phyloP scores from a whole-genome alignment of 2,113 vertebrate genomes.

The Dromas ardeola region DNA sequence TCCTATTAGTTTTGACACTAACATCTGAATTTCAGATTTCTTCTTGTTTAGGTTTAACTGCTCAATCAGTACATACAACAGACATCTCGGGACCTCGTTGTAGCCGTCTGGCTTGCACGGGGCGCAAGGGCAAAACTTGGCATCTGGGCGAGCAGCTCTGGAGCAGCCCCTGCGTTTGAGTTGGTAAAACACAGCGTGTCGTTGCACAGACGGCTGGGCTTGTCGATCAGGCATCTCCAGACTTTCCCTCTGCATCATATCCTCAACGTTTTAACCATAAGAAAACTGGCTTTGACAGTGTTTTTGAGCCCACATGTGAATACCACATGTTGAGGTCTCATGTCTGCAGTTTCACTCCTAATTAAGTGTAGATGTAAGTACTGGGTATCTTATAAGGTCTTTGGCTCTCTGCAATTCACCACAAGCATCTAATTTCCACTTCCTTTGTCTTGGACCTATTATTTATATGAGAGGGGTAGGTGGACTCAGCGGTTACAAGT shows the following conservation, averaged over 20 bases:
- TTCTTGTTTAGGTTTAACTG: background rate
- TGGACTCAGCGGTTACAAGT: constrained; percentile 6
- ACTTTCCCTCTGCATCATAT: background rate
- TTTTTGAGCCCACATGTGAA: constrained; percentile 62
- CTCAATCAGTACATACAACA: background rate
- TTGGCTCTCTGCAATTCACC: constrained; percentile 57
- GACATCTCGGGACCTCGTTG: background rate
- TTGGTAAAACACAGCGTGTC: background rate
- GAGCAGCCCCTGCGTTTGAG: background rate
- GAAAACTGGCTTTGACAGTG: constrained; percentile 28
- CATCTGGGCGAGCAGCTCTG: background rate
- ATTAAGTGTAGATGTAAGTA: constrained; percentile 60
- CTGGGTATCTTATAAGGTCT: constrained; percentile 41
- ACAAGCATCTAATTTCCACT: constrained; percentile 56
- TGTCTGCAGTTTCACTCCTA: constrained; percentile 68
- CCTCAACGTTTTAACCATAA: background rate
- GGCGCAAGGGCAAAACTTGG: background rate
- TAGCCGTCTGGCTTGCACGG: background rate
- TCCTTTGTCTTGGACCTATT: constrained; percentile 38
- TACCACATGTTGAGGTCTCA: constrained; percentile 67
- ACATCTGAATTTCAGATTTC: constrained; percentile 61
- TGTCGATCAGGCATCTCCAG: background rate
- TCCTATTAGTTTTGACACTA: constrained; percentile 19
- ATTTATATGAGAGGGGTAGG: constrained; percentile 31
- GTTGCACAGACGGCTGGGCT: background rate